phyloP scores from a whole-genome alignment of 2,797 vertebrate species.

The Taeniopygia guttata region DNA sequence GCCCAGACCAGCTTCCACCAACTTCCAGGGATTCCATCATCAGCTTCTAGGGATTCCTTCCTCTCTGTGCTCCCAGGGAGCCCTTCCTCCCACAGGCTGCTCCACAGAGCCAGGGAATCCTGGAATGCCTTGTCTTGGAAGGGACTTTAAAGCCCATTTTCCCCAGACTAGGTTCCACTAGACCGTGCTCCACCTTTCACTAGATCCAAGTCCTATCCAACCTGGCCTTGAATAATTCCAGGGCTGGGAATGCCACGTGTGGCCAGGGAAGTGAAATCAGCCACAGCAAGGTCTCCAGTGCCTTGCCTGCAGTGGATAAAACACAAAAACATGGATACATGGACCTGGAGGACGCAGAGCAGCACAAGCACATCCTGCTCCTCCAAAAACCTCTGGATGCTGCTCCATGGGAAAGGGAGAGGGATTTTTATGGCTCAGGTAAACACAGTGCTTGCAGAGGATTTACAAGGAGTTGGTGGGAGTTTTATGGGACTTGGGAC shows the following conservation, averaged over 20 bases:
- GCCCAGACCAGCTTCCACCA: not conserved
- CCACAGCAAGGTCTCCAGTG: not conserved
- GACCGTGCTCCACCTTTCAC: not conserved
- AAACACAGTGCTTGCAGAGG: not conserved
- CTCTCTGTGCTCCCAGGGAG: not conserved
- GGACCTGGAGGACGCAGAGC: not conserved
- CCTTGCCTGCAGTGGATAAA: fast-evolving
- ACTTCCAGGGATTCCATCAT: not conserved
- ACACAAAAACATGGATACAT: fast-evolving
- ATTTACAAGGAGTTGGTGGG: not conserved
- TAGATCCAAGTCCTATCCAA: not conserved
- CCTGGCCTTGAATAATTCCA: not conserved
- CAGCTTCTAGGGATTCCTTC: not conserved
- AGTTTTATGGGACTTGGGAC: not conserved
- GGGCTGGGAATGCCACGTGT: not conserved
- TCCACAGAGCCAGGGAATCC: not conserved
- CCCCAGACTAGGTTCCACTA: not conserved
- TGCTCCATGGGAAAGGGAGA: not conserved
- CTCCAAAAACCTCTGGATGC: not conserved
- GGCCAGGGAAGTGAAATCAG: not conserved
- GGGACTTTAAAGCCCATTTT: not conserved
- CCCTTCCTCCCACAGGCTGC: not conserved
- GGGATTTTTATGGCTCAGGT: not conserved
- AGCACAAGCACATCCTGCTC: not conserved
- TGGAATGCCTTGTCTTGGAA: not conserved